Conservation (phyloP, 2,888 invertebrate genomes). For the Keiferia lycopersicella region DNA sequence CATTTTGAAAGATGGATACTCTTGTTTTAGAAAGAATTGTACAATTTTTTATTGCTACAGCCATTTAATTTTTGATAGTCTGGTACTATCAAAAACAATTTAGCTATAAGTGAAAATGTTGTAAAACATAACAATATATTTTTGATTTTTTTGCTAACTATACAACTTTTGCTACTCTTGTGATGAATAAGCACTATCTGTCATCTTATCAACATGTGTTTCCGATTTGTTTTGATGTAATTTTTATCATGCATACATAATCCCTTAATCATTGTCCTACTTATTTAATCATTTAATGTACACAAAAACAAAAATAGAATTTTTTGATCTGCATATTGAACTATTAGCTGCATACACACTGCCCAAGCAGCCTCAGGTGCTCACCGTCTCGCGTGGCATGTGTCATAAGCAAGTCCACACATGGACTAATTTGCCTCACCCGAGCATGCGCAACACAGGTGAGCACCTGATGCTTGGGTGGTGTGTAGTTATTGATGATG, state of each 20-base stretch:
- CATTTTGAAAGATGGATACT: constrained; percentile 60
- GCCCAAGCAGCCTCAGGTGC: too few species aligned
- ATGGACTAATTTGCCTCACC: too few species aligned
- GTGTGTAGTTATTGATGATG: too few species aligned
- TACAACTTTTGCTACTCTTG: neutral
- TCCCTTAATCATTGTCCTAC: neutral
- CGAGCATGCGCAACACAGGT: too few species aligned
- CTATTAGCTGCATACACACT: too few species aligned
- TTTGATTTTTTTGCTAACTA: neutral
- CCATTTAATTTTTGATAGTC: constrained; percentile 4
- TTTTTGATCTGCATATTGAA: neutral
- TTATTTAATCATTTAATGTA: too few species aligned
- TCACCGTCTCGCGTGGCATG: too few species aligned
- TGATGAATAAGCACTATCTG: neutral
- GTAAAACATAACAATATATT: neutral
- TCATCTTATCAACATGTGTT: neutral
- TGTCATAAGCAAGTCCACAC: too few species aligned
- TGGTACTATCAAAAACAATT: constrained; percentile 13
- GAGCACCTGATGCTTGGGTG: too few species aligned
- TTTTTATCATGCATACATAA: neutral
- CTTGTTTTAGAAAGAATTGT: constrained; percentile 74
- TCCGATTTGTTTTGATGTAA: neutral
- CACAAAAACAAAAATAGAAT: too few species aligned
- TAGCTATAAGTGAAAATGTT: constrained; percentile 8
- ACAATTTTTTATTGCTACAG: constrained; percentile 41